Base-by-base conservation (phyloP, 2,797 vertebrate genomes). In the Epinephelus coioides region DNA sequence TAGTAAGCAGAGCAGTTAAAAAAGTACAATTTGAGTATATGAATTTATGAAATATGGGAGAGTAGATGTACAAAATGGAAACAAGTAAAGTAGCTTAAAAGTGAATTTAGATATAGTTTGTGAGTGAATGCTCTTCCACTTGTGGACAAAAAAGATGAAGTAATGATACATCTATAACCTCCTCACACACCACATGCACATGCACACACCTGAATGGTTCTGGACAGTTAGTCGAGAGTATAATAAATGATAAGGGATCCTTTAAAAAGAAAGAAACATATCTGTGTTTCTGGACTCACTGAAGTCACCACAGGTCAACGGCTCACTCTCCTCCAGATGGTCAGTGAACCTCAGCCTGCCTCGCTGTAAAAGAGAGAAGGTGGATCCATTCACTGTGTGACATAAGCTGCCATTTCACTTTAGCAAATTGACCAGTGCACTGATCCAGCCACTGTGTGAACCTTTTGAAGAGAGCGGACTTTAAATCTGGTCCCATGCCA, bases 361-460 rank as follows among this genome's bases (percentile, higher is more conserved):
- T 21, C 15, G 1, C 8, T 49, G 18, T 62, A 40, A 68, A 62
- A 76, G 27, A 70, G 53, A 68, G 55, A 53, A 49, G 44, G 23
- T 54, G 65, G 27, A 57, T 84, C 79, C 50, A 78, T 87, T 86
- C 72, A 79, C 73, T 55, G 66, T 38, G 23, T 79, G 65, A 23
- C 62, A 81, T 76, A 62, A 78, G 84, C 81, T 87, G 81, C 77
- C 25, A 14, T 61, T 78, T 85, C 84, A 74, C 85, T 84, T 80
- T 18, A 82, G 49, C 66, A 81, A 66, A 87, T 72, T 88, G 90
- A 86, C 89, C 81, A 44, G 78, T 71, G 84, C 88, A 65, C 87
- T 91, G 90, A 92, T 90, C 79, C 89, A 46, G 79, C 86, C 78
- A 19, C 72, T n/a, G 49, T 69, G 60, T 85, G 85, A 74, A 75